Conservation (phyloP, 2,888 invertebrate genomes). For the Tinea pellionella region DNA sequence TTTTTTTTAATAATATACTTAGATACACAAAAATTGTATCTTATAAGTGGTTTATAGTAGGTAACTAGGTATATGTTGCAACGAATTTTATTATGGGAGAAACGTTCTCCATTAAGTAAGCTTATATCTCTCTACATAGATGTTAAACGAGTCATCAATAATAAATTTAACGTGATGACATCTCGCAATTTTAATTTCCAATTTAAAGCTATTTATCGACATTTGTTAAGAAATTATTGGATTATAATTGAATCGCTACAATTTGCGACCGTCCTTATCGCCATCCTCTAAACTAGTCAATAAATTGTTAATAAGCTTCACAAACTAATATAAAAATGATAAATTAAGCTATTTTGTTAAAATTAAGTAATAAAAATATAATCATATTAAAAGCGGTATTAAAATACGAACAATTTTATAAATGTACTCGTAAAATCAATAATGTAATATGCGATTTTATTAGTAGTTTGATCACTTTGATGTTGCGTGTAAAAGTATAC, state of each 20-base stretch:
- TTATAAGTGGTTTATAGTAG: no score
- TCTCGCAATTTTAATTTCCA: conserved; percentile 32
- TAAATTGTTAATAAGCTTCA: conserved; percentile 38
- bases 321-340: background rate
- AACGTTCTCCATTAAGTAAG: background rate
- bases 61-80: background rate
- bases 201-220: conserved; percentile 43
- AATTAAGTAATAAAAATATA: background rate
- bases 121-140: background rate
- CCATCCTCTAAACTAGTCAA: conserved; percentile 70
- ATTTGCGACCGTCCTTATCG: conserved; percentile 65
- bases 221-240: conserved; percentile 18
- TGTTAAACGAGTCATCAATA: background rate
- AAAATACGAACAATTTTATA: background rate
- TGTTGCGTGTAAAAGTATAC: conserved; percentile 26
- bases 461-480: background rate
- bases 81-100: conserved; percentile 1
- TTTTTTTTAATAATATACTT: no score
- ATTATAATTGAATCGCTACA: conserved; percentile 50
- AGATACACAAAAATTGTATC: no score
- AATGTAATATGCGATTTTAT: background rate
- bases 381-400: background rate
- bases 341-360: background rate
- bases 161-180: background rate
- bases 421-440: background rate